A percentile compares a stretch with the other conserved stretches of the same genome.
These are phyloP conservation scores for Scartelaos histophorus DNA, from an alignment of 2,113 vertebrate species.

Conservation along the genomic window DNA sequence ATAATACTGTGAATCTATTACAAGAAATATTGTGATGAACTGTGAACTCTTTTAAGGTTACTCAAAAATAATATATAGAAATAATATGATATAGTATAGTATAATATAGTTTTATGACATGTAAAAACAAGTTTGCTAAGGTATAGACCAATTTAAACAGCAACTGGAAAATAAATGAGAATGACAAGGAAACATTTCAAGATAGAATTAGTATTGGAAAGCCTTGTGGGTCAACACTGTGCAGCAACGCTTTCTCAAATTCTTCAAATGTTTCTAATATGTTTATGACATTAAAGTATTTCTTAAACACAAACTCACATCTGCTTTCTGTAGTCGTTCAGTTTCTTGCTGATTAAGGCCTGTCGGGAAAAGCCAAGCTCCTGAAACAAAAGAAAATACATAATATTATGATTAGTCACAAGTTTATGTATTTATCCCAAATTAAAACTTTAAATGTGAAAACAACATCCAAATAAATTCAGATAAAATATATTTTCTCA, in stretches of 20 bases:
- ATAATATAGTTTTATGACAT: too few relatives aligned
- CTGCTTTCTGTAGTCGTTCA: conserved; percentile 94
- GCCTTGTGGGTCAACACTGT: neutral
- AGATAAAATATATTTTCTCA: too few relatives aligned
- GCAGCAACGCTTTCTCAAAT: neutral
- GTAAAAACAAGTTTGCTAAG: too few relatives aligned
- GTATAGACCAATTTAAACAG: too few relatives aligned
- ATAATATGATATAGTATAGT: too few relatives aligned
- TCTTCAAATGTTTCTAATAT: neutral
- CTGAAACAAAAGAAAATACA: conserved; percentile 66
- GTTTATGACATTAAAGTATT: neutral
- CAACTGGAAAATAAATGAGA: neutral
- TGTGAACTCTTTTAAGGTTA: too few relatives aligned
- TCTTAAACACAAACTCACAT: conserved; percentile 50
- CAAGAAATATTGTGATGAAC: too few relatives aligned
- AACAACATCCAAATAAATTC: too few relatives aligned
- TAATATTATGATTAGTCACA: neutral
- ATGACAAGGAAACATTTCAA: neutral
- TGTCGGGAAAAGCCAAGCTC: conserved; percentile 92
- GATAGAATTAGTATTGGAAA: neutral
- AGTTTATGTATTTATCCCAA: too few relatives aligned
- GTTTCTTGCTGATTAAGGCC: conserved; percentile 96
- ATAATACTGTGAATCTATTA: too few relatives aligned
- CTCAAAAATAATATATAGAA: too few relatives aligned
- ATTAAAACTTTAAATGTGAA: too few relatives aligned